Evolutionary conservation across 2,888 invertebrate genomes (phyloP).

Genomic region (Imbricaverruca yamaguchii): DNA sequence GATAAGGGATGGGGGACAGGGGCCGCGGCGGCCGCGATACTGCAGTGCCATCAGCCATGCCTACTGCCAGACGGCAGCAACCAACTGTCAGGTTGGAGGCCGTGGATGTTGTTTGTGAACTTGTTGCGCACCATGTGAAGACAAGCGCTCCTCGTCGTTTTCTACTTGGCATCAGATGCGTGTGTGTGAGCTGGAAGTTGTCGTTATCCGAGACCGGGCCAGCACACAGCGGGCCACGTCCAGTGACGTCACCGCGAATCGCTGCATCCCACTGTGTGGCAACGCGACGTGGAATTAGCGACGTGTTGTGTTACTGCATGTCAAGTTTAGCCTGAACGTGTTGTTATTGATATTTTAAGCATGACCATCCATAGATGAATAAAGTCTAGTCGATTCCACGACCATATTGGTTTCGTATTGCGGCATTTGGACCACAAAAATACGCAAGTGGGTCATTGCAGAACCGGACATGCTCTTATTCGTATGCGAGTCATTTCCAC

Average conservation of each 20-base stretch:
- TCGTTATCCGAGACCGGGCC: background rate
- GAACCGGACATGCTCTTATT: background rate
- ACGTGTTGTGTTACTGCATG: background rate
- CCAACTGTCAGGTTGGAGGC: background rate
- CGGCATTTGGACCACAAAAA: background rate
- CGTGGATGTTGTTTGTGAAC: background rate
- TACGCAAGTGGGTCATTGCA: background rate
- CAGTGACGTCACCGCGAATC: background rate
- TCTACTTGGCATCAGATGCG: background rate
- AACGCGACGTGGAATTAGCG: background rate
- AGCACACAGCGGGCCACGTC: background rate
- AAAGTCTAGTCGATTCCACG: slow-evolving; percentile 1
- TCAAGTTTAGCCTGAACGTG: background rate
- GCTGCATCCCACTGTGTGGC: background rate
- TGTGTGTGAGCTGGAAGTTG: background rate
- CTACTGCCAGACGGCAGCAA: background rate
- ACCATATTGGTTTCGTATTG: background rate
- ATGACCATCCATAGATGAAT: background rate
- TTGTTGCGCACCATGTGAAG: too few species aligned
- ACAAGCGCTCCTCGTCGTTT: background rate
- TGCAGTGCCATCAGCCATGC: background rate
- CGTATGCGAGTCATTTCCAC: background rate
- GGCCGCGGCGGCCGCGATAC: too few species aligned
- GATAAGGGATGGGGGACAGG: slow-evolving; percentile 28
- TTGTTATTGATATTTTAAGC: background rate